Conservation (phyloP, 1,140 invertebrate genomes). For the Phortica variegata region DNA sequence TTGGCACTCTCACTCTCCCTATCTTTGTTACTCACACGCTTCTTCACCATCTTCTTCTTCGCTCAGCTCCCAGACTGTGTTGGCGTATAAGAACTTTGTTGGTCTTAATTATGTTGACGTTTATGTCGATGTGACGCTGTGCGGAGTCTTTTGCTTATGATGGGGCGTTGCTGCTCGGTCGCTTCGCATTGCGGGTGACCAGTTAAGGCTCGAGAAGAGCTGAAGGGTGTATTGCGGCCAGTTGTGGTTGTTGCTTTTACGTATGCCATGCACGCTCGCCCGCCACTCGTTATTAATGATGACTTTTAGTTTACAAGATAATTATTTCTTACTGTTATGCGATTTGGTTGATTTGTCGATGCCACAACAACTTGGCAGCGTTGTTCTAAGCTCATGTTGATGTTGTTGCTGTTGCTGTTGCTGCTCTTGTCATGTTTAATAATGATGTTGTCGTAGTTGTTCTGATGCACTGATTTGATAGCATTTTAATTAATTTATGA, state of each 20-base stretch:
- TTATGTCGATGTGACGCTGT: too few relatives aligned
- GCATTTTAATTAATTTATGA: constrained; percentile 51
- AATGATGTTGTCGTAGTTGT: constrained; percentile 3
- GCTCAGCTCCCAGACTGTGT: too few relatives aligned
- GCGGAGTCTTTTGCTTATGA: too few relatives aligned
- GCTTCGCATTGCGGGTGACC: too few relatives aligned
- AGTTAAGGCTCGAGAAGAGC: too few relatives aligned
- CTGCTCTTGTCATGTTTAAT: too few relatives aligned
- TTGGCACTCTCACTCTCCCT: too few relatives aligned
- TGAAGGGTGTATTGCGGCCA: neutral
- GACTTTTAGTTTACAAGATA: constrained; percentile 55
- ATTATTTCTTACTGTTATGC: constrained; percentile 53
- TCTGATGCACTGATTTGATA: constrained; percentile 39
- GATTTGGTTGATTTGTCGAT: constrained; percentile 8
- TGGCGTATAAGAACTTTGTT: too few relatives aligned
- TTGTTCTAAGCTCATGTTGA: neutral
- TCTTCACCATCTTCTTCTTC: too few relatives aligned
- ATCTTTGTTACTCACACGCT: too few relatives aligned
- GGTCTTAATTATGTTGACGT: constrained; percentile 54
- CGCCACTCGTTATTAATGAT: constrained; percentile 54
- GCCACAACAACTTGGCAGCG: constrained; percentile 15
- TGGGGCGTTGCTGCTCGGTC: too few relatives aligned
- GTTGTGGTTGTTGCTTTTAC: too few relatives aligned
- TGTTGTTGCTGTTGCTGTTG: neutral
- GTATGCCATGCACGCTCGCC: constrained; percentile 22